A percentile compares a stretch with the other conserved stretches of the same genome.
Conservation (phyloP, 2,113 vertebrate genomes). For the Orthonyx spaldingii region DNA sequence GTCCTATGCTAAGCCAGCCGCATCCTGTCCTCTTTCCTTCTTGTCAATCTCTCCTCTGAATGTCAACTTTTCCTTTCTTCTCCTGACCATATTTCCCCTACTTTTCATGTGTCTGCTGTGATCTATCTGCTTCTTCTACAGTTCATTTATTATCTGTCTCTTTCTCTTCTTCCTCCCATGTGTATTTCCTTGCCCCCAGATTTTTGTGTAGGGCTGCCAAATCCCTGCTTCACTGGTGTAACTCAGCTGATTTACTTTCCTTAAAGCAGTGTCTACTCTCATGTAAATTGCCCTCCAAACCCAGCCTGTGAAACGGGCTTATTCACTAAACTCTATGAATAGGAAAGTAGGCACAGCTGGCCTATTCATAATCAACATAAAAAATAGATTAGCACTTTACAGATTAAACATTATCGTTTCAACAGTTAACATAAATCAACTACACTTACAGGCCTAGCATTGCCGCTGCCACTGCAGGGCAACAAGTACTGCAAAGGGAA, state of each 20-base stretch:
- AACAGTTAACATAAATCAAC: conserved; percentile 76
- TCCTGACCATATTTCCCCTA: not conserved
- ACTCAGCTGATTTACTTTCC: conserved; percentile 5
- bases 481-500: not conserved
- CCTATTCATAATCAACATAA: conserved; percentile 83
- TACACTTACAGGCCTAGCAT: conserved; percentile 31
- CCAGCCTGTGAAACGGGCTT: conserved; percentile 61
- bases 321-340: conserved; percentile 74
- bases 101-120: not conserved
- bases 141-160: not conserved
- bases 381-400: conserved; percentile 83
- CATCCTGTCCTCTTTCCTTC: not conserved
- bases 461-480: conserved; percentile 11
- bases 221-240: not conserved
- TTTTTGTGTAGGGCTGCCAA: not conserved
- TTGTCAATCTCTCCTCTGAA: not conserved
- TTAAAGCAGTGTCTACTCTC: conserved; percentile 11
- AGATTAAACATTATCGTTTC: conserved; percentile 83
- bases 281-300: conserved; percentile 58
- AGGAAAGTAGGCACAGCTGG: conserved; percentile 82
- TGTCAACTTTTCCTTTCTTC: not conserved
- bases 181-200: not conserved
- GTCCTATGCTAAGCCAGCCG: not conserved
- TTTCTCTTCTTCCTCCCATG: not conserved
- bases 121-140: not conserved